These are phyloP conservation scores for Drosophila neutralis DNA, from an alignment of 2,888 invertebrate species.

Conservation along the genomic window DNA sequence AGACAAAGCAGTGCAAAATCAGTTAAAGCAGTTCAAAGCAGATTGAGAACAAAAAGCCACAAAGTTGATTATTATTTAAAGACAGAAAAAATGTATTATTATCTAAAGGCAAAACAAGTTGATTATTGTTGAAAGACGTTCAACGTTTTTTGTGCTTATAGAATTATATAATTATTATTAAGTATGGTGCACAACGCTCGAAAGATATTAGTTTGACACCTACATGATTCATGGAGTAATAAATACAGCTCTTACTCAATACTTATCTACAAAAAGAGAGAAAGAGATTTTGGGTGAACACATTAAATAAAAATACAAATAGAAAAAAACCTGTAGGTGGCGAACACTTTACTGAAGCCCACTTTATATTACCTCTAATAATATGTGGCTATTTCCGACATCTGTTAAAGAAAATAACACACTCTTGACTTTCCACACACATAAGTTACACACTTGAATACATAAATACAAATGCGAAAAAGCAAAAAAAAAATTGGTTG, in stretches of 20 bases:
- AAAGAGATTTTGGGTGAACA: not conserved
- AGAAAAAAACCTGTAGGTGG: slow-evolving; percentile 17
- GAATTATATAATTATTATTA: not conserved
- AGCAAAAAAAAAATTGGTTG: slow-evolving; percentile 23
- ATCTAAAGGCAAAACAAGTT: not conserved
- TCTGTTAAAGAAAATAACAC: slow-evolving; percentile 30
- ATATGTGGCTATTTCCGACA: slow-evolving; percentile 31
- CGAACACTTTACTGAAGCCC: slow-evolving; percentile 20
- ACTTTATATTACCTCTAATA: slow-evolving; percentile 20
- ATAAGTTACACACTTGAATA: not conserved
- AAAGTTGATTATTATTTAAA: not conserved
- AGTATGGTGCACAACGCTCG: not conserved
- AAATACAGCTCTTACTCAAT: slow-evolving; percentile 1
- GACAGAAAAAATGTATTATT: not conserved
- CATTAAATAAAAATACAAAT: slow-evolving; percentile 1
- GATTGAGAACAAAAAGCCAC: not conserved
- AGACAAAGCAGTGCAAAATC: slow-evolving; percentile 13
- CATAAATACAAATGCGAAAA: slow-evolving; percentile 42
- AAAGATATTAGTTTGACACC: not conserved
- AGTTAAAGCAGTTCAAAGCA: slow-evolving; percentile 10
- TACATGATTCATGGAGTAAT: not conserved
- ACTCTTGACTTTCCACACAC: slow-evolving; percentile 44
- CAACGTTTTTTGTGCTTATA: not conserved
- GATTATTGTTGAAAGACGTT: not conserved
- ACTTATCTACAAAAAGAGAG: not conserved